phyloP scores from a whole-genome alignment of 2,888 invertebrate species.

The Coleophora deauratella region DNA sequence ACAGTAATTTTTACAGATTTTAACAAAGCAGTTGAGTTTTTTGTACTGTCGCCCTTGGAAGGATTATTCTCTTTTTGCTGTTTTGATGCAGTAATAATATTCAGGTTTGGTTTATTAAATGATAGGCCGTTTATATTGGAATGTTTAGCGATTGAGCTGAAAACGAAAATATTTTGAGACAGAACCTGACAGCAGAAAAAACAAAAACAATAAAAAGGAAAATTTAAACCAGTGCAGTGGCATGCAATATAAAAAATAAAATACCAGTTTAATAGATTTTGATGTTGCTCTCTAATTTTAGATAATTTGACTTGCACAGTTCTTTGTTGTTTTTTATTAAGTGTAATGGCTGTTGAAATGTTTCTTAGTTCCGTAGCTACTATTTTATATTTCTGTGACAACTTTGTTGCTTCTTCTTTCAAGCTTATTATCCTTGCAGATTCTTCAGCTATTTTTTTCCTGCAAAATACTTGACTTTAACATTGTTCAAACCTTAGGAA shows the following conservation, averaged over 20 bases:
- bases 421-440: conserved; percentile 56
- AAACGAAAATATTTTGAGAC: conserved; percentile 23
- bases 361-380: conserved; percentile 56
- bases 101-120: conserved; percentile 24
- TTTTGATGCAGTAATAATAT: conserved; percentile 24
- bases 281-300: conserved; percentile 56
- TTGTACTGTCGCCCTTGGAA: conserved; percentile 31
- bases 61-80: conserved; percentile 61
- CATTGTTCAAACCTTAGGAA: background rate
- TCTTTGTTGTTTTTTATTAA: conserved; percentile 58
- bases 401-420: conserved; percentile 53
- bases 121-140: conserved; percentile 36
- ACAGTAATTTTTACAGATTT: conserved; percentile 45
- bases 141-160: conserved; percentile 49
- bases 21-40: conserved; percentile 23
- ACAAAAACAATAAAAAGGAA: conserved; percentile 6
- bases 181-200: conserved; percentile 4
- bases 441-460: conserved; percentile 63
- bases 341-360: conserved; percentile 52
- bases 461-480: conserved; percentile 22
- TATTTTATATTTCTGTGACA: conserved; percentile 59
- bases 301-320: conserved; percentile 46
- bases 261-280: conserved; percentile 63
- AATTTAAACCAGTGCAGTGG: conserved; percentile 1
- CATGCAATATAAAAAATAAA: conserved; percentile 22